These are phyloP conservation scores for Proales similis DNA, from an alignment of 1,140 invertebrate genomes.

Conservation along the genomic window DNA sequence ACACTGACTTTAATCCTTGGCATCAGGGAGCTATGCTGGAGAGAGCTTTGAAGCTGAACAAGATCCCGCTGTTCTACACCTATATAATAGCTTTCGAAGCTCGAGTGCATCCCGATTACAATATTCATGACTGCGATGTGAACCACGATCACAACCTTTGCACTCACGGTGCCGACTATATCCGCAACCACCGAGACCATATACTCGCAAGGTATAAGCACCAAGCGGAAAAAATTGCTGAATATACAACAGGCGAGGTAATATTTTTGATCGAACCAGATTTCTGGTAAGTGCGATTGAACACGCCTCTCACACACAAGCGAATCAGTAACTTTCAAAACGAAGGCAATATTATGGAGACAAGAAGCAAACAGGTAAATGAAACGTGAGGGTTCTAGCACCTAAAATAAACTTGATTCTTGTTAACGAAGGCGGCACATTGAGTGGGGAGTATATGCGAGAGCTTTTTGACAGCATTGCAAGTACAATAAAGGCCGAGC, in stretches of 20 bases:
- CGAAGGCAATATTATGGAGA: constrained; percentile 16
- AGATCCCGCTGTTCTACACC: not conserved
- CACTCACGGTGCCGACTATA: not conserved
- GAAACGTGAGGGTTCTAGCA: no score
- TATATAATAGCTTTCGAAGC: not conserved
- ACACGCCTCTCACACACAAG: no score
- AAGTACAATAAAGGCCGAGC: constrained; percentile 5
- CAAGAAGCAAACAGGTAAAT: not conserved
- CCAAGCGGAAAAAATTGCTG: not conserved
- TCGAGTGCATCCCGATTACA: not conserved
- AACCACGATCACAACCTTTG: constrained; percentile 3
- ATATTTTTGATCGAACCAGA: constrained; percentile 13
- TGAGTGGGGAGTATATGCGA: not conserved
- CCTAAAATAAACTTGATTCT: no score
- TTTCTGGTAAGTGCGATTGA: no score
- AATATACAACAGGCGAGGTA: not conserved
- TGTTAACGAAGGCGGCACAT: not conserved
- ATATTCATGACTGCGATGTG: constrained; percentile 10
- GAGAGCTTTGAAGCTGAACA: not conserved
- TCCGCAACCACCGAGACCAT: not conserved
- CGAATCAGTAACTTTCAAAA: no score
- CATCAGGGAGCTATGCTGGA: not conserved
- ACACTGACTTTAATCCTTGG: not conserved
- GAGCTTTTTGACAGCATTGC: not conserved
- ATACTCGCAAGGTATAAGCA: not conserved